Evolutionary conservation across 2,888 invertebrate genomes (phyloP), one percentile per base, ranked within the genome.

Genomic region (Watsonalla binaria): DNA sequence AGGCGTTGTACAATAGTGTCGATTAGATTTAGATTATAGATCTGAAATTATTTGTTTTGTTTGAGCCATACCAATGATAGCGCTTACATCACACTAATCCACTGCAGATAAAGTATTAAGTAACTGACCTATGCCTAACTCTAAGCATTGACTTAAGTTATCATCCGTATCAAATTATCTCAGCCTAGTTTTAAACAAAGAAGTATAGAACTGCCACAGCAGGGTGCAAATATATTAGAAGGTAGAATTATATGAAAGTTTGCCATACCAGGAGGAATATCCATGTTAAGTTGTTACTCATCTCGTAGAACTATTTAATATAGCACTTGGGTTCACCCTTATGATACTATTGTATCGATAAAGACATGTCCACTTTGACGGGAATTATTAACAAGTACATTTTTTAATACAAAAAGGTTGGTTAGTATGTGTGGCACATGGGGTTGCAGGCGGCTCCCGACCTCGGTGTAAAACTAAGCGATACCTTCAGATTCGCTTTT

Each of bases 311-410:
- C 65, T 70, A 68, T 67, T 60, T 57, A 59, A 42, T 42, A 42
- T 66, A 66, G 72, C 79, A 81, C 78, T 68, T 70, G 65, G 59
- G 54, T 60, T 66, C 62, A 68, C 74, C 76, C 73, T 74, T 74
- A 68, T 65, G 65, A 68, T 74, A 72, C 80, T 89, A 90, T 76
- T 90, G 88, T 84, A 89, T 89, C 69, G 87, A 89, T 79, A 89
- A 75, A 64, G 87, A 86, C 89, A 89, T 89, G 77, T 86, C 90
- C 86, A 86, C 87, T 80, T 66, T 78, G 60, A 76, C 82, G 66
- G 77, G 76, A 67, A 84, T 77, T 65, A 77, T 68, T 77, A 79
- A 74, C 70, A 81, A 80, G 74, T 77, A 80, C 88, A 89, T 88
- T 67, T 80, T 65, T 66, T 56, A 52, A 60, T 59, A 60, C 51